Percentiles rank a stretch among this genome's conserved stretches.
Conservation (phyloP, 2,888 invertebrate genomes). For the Tanypteryx hageni region DNA sequence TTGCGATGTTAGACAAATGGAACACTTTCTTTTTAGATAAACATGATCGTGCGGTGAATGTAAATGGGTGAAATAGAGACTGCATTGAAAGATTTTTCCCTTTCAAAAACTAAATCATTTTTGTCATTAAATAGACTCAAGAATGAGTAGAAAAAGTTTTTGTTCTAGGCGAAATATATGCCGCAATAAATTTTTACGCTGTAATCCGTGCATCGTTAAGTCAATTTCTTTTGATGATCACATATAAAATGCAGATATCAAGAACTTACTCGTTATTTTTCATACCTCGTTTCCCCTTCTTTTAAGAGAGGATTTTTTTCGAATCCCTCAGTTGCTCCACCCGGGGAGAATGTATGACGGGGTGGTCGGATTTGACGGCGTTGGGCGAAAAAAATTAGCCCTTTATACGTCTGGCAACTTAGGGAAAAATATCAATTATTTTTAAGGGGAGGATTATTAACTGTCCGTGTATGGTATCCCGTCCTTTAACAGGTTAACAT, state of each 20-base stretch:
- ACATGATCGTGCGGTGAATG: no score
- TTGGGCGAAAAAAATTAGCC: neutral
- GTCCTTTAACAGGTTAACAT: neutral
- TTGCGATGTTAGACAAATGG: no score
- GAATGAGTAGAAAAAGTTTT: neutral
- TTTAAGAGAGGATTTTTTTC: neutral
- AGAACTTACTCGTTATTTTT: neutral
- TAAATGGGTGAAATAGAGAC: no score
- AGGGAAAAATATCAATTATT: neutral
- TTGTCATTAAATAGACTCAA: no score
- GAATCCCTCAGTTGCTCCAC: neutral
- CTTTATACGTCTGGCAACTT: neutral
- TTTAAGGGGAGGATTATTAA: neutral
- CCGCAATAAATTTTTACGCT: neutral
- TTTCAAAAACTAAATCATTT: no score
- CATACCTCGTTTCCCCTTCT: neutral
- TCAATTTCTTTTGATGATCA: neutral
- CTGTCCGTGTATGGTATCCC: neutral
- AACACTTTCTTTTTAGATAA: no score
- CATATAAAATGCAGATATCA: neutral
- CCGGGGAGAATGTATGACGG: neutral
- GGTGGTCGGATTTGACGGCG: neutral
- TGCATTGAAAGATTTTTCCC: no score
- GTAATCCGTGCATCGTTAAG: neutral
- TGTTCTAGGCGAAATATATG: neutral